phyloP scores from a whole-genome alignment of 2,797 vertebrate species.

The Phoebastria nigripes region DNA sequence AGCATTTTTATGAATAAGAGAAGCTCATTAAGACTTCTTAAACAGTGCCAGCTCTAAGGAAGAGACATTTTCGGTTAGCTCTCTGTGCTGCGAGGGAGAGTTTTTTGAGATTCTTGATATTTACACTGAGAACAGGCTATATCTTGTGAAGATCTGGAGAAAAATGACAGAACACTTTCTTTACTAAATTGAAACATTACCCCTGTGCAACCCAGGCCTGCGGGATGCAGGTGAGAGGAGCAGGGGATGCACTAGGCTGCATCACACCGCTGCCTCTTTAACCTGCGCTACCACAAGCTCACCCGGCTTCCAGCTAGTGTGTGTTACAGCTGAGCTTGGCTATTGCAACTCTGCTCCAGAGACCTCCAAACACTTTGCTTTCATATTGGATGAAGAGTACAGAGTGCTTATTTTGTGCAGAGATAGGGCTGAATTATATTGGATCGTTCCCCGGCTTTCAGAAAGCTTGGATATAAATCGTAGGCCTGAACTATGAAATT shows the following conservation, averaged over 20 bases:
- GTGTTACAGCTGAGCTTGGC: not conserved
- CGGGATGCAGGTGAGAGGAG: not conserved
- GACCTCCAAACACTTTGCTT: not conserved
- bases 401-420: not conserved
- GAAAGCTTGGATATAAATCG: not conserved
- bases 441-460: not conserved
- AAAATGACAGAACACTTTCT: not conserved
- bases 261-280: not conserved
- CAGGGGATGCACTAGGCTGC: not conserved
- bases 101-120: not conserved
- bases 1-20: conserved; percentile 20
- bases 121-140: not conserved
- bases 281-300: not conserved
- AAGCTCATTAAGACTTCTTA: not conserved
- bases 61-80: not conserved
- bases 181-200: not conserved
- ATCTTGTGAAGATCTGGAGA: not conserved
- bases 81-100: not conserved
- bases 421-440: not conserved
- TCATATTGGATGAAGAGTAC: not conserved
- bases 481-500: not conserved
- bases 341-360: not conserved
- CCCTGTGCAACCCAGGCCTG: not conserved
- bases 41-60: not conserved
- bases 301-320: not conserved